Percentiles rank a stretch among this genome's conserved stretches.
These are phyloP conservation scores for Austrofundulus limnaeus DNA, from an alignment of 2,113 vertebrate species.

Conservation along the genomic window DNA sequence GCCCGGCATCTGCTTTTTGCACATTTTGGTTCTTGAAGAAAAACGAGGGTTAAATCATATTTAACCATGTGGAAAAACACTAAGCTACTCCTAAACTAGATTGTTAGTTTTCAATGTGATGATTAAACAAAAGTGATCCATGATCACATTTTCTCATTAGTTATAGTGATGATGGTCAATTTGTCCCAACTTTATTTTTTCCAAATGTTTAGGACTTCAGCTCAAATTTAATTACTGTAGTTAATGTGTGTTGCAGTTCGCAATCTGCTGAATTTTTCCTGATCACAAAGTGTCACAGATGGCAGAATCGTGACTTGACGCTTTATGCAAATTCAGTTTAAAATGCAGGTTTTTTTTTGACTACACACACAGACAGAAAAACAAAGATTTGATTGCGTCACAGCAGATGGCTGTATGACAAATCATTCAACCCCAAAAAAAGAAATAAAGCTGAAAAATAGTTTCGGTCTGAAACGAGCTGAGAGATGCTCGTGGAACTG, in stretches of 20 bases:
- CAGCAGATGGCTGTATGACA: conserved; percentile 25
- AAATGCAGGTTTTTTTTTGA: conserved; percentile 26
- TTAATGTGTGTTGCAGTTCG: conserved; percentile 15
- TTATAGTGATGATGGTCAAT: neutral
- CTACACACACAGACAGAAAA: conserved; percentile 12
- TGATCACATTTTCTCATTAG: neutral
- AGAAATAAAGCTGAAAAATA: neutral
- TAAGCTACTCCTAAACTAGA: neutral
- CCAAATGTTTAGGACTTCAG: neutral
- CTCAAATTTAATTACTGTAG: conserved; percentile 12
- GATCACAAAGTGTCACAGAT: conserved; percentile 33
- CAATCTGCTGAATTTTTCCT: conserved; percentile 34
- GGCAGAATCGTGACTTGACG: conserved; percentile 31
- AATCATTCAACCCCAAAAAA: neutral
- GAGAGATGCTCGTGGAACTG: neutral
- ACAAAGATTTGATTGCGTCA: conserved; percentile 26
- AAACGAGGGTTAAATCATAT: too few species aligned
- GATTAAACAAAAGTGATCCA: neutral
- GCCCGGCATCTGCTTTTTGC: neutral
- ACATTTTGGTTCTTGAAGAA: too few species aligned
- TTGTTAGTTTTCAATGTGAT: neutral
- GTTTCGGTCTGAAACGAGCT: neutral
- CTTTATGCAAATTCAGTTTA: conserved; percentile 32
- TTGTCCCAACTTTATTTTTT: neutral
- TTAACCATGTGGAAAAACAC: too few species aligned